Evolutionary conservation across 2,113 vertebrate species (phyloP).

Genomic region (Chitala chitala): DNA sequence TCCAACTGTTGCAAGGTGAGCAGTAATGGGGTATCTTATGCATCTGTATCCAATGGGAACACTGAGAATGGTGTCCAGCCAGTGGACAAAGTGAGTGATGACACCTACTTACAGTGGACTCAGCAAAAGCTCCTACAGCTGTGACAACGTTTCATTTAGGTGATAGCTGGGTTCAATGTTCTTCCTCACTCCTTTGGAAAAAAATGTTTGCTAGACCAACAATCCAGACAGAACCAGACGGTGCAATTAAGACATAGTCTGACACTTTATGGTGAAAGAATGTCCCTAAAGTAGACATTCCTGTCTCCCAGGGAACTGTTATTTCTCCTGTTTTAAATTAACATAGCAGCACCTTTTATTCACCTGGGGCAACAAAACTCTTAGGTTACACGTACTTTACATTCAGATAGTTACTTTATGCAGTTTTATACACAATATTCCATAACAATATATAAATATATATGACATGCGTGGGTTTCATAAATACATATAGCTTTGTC

Average conservation of each 20-base stretch:
- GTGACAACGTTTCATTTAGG: constrained; percentile 17
- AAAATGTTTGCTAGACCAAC: constrained; percentile 2
- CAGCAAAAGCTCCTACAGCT: not conserved
- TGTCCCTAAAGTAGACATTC: not conserved
- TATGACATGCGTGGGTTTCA: not conserved
- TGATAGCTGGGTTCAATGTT: not conserved
- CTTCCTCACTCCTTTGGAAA: not conserved
- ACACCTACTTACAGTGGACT: too few relatives aligned
- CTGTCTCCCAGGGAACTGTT: not conserved
- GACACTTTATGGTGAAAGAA: not conserved
- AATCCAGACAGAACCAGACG: not conserved
- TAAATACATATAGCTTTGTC: not conserved
- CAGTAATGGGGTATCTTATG: not conserved
- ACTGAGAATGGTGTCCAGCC: not conserved
- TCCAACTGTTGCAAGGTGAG: constrained; percentile 21
- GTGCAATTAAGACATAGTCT: not conserved
- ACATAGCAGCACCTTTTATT: not conserved
- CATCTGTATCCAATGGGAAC: constrained; percentile 23
- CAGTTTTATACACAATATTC: not conserved
- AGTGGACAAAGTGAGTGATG: not conserved
- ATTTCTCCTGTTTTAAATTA: not conserved
- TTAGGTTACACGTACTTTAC: not conserved
- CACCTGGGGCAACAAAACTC: too few relatives aligned
- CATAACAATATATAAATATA: not conserved
- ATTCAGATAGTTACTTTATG: not conserved